Evolutionary conservation across 2,797 vertebrate species (phyloP).

Genomic region (Glyptemys insculpta): DNA sequence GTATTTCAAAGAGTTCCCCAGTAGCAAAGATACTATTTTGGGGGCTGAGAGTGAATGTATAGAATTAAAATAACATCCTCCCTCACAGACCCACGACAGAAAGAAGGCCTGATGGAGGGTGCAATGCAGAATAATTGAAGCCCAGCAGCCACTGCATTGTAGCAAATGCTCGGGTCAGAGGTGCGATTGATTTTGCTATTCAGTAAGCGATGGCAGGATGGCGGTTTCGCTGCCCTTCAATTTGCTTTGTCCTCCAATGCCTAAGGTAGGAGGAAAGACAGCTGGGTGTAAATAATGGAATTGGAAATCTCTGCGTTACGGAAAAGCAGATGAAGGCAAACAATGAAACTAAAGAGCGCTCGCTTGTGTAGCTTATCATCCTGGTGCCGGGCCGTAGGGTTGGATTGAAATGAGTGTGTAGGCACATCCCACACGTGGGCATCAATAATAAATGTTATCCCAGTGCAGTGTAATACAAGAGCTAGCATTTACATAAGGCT

Average conservation of each 20-base stretch:
- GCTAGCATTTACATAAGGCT: not conserved
- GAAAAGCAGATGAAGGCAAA: constrained; percentile 56
- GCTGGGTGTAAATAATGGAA: constrained; percentile 70
- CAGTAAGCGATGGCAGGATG: constrained; percentile 46
- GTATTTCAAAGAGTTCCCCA: constrained; percentile 63
- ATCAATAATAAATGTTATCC: not conserved
- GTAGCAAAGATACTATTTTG: constrained; percentile 50
- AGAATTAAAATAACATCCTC: constrained; percentile 69
- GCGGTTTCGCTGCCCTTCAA: constrained; percentile 62
- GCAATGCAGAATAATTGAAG: constrained; percentile 40
- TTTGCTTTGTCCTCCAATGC: constrained; percentile 57
- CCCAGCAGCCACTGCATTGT: constrained; percentile 31
- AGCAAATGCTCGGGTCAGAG: constrained; percentile 40
- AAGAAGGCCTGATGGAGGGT: constrained; percentile 54
- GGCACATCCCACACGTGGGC: not conserved
- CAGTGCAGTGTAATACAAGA: not conserved
- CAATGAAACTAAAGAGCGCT: constrained; percentile 31
- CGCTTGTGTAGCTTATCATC: not conserved
- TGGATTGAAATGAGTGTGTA: not conserved
- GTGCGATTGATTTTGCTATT: constrained; percentile 27
- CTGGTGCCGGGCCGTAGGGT: not conserved
- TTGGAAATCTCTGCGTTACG: constrained; percentile 70
- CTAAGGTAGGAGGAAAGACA: constrained; percentile 53
- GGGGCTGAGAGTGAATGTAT: constrained; percentile 30
- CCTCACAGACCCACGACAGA: constrained; percentile 10